Evolutionary conservation across 2,797 vertebrate genomes (phyloP), one percentile per base, ranked within the genome.

Genomic region (Coluber constrictor): DNA sequence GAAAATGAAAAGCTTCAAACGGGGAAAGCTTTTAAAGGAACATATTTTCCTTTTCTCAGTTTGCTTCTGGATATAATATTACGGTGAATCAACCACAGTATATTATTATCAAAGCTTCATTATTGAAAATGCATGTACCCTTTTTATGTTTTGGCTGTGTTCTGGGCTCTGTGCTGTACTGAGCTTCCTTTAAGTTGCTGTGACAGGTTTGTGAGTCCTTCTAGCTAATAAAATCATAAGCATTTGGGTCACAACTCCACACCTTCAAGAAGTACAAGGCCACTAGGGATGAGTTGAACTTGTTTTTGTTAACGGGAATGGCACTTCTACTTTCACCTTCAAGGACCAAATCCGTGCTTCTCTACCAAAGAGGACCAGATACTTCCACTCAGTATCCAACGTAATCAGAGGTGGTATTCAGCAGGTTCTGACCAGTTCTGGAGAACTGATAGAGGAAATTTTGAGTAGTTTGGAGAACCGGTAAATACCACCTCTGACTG

Each of bases 81-180:
- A 87, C 70, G 43, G 47, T 89, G 87, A 91, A 93, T 93, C 92
- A 56, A 56, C 90, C n/a, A 57, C 87, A 83, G 56, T 63, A 63
- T 89, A 93, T 93, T 93, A 89, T 91, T 89, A 91, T 89, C 90
- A 60, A 90, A 93, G 63, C 60, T 70, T 70, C 57, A 91, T 93
- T 91, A 86, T 27, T 88, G 86, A 91, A 93, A 91, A 89, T 55
- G 25, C 90, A 91, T 83, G 70, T 88, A 70, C 29, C 29, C 47
- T 47, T 47, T 47, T 47, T 47, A 6, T 91, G 55, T 88, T 91
- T 88, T 61, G 5, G 12, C 66, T 70, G 6, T 15, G 13, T 70
- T 6, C n/a, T 70, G 63, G n/a, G 63, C 56, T 61, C 43, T 91
- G 29, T 83, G 56, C 66, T 88, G 57, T 60, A 83, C 43, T 89